Conservation (phyloP, 1,140 invertebrate species). For the Trichonephila inaurata region DNA sequence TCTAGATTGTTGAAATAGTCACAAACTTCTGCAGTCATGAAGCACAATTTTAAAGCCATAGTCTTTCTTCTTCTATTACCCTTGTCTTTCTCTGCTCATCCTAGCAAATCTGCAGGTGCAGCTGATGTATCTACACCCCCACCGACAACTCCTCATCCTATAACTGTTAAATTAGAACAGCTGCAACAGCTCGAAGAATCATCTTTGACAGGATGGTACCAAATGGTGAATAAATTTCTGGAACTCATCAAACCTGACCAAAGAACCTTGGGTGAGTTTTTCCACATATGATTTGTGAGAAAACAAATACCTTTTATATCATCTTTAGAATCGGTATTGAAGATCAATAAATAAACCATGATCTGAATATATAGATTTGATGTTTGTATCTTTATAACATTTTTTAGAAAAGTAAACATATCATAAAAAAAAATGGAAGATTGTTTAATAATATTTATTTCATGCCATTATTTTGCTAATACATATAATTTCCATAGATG, state of each 20-base stretch:
- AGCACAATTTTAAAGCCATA: conserved; percentile 7
- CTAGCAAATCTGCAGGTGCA: background rate
- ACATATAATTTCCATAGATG: no score
- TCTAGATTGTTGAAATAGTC: background rate
- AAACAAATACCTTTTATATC: background rate
- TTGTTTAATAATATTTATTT: no score
- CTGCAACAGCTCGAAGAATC: conserved; percentile 61
- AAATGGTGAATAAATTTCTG: conserved; percentile 71
- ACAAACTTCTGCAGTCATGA: conserved; percentile 1
- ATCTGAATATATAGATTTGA: no score
- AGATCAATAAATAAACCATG: background rate
- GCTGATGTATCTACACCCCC: conserved; percentile 18
- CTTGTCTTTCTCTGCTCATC: conserved; percentile 25
- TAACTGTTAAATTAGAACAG: conserved; percentile 37
- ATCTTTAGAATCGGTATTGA: background rate
- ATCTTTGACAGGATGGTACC: conserved; percentile 65
- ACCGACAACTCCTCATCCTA: conserved; percentile 59
- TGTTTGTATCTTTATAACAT: no score
- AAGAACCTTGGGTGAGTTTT: conserved; percentile 53
- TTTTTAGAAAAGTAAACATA: no score
- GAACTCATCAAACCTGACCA: conserved; percentile 67
- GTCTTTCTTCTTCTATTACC: conserved; percentile 44
- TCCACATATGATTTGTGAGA: no score
- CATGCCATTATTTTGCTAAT: no score
- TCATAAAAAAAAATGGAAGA: no score